Conservation (phyloP, 2,113 vertebrate species). For the Cnemophilus loriae region DNA sequence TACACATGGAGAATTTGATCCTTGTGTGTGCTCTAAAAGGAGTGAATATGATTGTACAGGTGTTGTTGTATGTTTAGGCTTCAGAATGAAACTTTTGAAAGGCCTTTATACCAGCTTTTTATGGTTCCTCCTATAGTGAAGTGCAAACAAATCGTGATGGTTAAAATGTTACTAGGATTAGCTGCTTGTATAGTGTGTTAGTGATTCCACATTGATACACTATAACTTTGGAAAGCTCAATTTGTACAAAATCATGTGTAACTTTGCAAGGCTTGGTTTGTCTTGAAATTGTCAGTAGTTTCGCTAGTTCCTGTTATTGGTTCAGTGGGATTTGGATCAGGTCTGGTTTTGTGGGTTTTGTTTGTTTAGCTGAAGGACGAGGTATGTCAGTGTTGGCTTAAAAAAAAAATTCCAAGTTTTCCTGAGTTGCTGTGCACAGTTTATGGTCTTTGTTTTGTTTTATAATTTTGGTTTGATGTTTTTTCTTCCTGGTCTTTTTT, state of each 20-base stretch:
- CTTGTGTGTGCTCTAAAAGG: neutral
- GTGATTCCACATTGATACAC: neutral
- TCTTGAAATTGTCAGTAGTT: neutral
- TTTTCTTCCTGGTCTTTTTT: neutral
- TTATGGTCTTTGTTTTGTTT: neutral
- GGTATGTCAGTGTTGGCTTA: neutral
- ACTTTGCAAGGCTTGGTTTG: neutral
- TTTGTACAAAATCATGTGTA: neutral
- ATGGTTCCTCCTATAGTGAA: neutral
- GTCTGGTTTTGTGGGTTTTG: neutral
- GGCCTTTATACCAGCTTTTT: fast-evolving
- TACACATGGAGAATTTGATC: neutral
- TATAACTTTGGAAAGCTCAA: neutral
- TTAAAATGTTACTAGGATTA: neutral
- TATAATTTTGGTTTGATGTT: neutral
- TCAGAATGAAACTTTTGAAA: neutral
- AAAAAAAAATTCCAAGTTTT: neutral
- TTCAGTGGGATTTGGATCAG: neutral
- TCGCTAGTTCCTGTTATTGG: neutral
- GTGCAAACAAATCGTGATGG: neutral
- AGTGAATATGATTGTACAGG: neutral
- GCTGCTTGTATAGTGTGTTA: neutral
- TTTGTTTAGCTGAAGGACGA: neutral
- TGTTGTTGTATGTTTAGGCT: neutral
- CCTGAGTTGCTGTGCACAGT: neutral